phyloP scores from a whole-genome alignment of 2,888 invertebrate species.

The Caenorhabditis zanzibari region DNA sequence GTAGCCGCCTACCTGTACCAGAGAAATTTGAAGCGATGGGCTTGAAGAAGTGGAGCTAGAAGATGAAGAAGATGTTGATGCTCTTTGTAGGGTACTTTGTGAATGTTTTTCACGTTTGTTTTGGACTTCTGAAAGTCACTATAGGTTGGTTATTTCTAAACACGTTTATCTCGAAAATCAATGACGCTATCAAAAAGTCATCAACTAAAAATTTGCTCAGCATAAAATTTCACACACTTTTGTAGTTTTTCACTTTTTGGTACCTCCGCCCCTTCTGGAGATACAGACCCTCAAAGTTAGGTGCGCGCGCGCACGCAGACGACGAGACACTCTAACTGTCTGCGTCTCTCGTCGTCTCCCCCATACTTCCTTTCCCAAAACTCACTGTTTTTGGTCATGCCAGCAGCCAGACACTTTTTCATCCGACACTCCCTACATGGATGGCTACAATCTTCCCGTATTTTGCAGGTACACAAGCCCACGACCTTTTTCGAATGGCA shows the following conservation, averaged over 20 bases:
- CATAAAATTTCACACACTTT: too few species aligned
- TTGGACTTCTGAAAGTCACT: not conserved
- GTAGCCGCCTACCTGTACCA: not conserved
- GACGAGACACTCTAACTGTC: too few species aligned
- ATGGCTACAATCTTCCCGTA: not conserved
- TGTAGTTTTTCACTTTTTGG: too few species aligned
- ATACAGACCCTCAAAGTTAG: too few species aligned
- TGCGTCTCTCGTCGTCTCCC: too few species aligned
- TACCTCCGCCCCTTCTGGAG: too few species aligned
- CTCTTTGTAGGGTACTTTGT: not conserved
- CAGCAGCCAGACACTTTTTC: slow-evolving; percentile 8
- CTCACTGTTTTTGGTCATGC: slow-evolving; percentile 24
- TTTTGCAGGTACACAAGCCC: slow-evolving; percentile 14
- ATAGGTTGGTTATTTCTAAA: not conserved
- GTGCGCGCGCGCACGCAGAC: too few species aligned
- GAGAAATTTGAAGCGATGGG: not conserved
- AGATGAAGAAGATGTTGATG: not conserved
- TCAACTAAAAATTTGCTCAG: too few species aligned
- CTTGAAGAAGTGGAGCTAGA: not conserved
- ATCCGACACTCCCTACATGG: slow-evolving; percentile 34
- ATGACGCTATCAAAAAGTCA: too few species aligned
- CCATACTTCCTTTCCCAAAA: too few species aligned
- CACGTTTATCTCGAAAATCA: too few species aligned
- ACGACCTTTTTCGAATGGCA: slow-evolving; percentile 1
- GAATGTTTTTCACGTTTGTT: not conserved